Evolutionary conservation across 92 coral and sea anemone genomes (phyloP).

Genomic region (Hydrozoanthus gracilis): DNA sequence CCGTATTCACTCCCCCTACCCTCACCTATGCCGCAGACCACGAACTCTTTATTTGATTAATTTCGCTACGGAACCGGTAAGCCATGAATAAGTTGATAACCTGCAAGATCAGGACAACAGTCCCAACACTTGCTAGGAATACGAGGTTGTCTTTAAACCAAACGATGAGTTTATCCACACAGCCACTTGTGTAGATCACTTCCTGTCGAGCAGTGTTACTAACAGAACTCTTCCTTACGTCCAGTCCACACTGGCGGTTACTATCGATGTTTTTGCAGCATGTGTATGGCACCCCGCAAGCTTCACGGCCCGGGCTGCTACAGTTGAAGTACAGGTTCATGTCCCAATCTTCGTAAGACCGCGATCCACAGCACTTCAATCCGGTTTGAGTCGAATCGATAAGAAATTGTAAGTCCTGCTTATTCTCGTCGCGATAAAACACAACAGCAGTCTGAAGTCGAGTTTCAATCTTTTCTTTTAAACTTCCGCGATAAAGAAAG

Average conservation of each 20-base stretch:
- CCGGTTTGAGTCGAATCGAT: conserved; percentile 73
- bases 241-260: conserved; percentile 77
- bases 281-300: conserved; percentile 78
- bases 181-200: conserved; percentile 64
- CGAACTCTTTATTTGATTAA: conserved; percentile 12
- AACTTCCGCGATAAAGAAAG: conserved; percentile 54
- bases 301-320: conserved; percentile 54
- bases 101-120: conserved; percentile 57
- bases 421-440: conserved; percentile 64
- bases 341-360: conserved; percentile 67
- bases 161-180: conserved; percentile 49
- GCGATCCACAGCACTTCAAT: conserved; percentile 69
- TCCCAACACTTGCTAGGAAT: conserved; percentile 56
- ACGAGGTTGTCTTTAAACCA: conserved; percentile 66
- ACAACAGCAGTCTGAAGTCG: conserved; percentile 50
- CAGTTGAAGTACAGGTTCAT: conserved; percentile 70
- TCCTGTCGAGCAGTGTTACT: conserved; percentile 7
- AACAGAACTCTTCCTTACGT: conserved; percentile 46
- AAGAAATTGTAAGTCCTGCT: conserved; percentile 63
- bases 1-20: too few relatives aligned
- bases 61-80: conserved; percentile 51
- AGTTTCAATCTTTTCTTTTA: conserved; percentile 46
- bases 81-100: conserved; percentile 67
- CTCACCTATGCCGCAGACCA: background rate
- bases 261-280: conserved; percentile 65